phyloP scores from a whole-genome alignment of 2,888 invertebrate genomes.

The Drosophila picticornis region DNA sequence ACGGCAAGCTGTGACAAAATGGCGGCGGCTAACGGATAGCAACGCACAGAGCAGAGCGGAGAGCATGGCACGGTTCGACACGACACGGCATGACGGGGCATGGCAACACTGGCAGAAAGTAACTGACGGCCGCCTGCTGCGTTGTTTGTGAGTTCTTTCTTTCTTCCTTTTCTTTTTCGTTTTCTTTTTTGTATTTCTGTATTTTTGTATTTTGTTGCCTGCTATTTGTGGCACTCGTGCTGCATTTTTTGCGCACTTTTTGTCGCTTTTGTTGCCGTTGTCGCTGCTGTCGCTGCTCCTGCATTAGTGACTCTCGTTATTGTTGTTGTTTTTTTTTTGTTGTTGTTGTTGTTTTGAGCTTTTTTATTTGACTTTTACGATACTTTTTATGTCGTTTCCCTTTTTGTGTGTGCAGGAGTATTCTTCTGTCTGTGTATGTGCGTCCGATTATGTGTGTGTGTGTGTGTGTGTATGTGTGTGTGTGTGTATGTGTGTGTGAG shows the following conservation, averaged over 20 bases:
- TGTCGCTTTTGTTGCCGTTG: slow-evolving; percentile 69
- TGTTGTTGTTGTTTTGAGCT: slow-evolving; percentile 60
- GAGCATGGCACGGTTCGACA: slow-evolving; percentile 44
- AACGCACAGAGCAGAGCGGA: slow-evolving; percentile 15
- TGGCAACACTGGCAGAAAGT: slow-evolving; percentile 57
- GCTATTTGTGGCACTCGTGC: slow-evolving; percentile 61
- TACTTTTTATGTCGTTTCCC: slow-evolving; percentile 75
- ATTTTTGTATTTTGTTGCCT: slow-evolving; percentile 28
- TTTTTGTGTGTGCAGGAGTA: slow-evolving; percentile 58
- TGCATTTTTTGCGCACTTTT: slow-evolving; percentile 72
- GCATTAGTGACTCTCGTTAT: slow-evolving; percentile 42
- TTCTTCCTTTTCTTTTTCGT: slow-evolving; percentile 24
- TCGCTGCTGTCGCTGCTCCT: slow-evolving; percentile 35
- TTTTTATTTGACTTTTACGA: slow-evolving; percentile 74
- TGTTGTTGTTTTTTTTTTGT: slow-evolving; percentile 43
- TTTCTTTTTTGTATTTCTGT: slow-evolving; percentile 20
- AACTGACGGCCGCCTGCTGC: slow-evolving; percentile 61
- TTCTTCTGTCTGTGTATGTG: not conserved
- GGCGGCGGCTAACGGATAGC: slow-evolving; percentile 68
- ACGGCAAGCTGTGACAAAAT: slow-evolving; percentile 66
- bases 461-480: slow-evolving; percentile 6
- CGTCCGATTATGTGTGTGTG: not conserved
- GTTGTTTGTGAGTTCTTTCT: slow-evolving; percentile 46
- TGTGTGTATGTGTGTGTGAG: slow-evolving; percentile 31
- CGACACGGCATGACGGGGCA: slow-evolving; percentile 57